phyloP scores from a whole-genome alignment of 2,797 vertebrate genomes.

The Enteromius mattozi region DNA sequence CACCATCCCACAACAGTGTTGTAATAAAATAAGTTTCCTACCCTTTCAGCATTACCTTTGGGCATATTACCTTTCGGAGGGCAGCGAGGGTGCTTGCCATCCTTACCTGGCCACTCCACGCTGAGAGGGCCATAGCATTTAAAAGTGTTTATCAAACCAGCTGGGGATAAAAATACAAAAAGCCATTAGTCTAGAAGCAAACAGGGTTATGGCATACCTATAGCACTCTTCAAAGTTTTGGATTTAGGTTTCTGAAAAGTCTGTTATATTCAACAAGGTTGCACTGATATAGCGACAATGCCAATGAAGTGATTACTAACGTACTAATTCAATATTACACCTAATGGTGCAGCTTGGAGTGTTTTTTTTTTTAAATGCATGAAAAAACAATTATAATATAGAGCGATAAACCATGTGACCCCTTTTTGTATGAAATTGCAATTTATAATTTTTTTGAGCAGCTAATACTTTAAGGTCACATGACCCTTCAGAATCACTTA shows the following conservation, averaged over 20 bases:
- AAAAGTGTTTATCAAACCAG: slow-evolving; percentile 95
- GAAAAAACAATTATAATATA: too few relatives aligned
- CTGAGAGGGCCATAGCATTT: slow-evolving; percentile 94
- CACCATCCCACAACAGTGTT: slow-evolving; percentile 65
- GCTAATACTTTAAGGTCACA: not conserved
- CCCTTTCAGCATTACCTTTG: slow-evolving; percentile 95
- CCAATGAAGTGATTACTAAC: not conserved
- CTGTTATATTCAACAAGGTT: not conserved
- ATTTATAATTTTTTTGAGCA: not conserved
- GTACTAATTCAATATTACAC: not conserved
- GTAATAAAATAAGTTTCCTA: slow-evolving; percentile 78
- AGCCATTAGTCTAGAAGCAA: not conserved
- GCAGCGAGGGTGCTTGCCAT: slow-evolving; percentile 99
- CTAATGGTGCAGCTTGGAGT: not conserved
- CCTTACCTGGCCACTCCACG: slow-evolving; percentile 99
- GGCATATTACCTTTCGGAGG: slow-evolving; percentile 99
- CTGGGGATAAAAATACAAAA: slow-evolving; percentile 67
- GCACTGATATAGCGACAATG: not conserved
- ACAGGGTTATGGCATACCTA: not conserved
- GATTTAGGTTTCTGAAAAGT: not conserved
- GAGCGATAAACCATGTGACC: too few relatives aligned
- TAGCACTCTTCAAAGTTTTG: not conserved
- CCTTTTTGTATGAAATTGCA: not conserved
- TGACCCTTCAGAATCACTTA: not conserved
- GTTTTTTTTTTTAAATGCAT: too few relatives aligned